Base-by-base conservation (phyloP, 2,797 vertebrate species). In the Thunnus albacares region DNA sequence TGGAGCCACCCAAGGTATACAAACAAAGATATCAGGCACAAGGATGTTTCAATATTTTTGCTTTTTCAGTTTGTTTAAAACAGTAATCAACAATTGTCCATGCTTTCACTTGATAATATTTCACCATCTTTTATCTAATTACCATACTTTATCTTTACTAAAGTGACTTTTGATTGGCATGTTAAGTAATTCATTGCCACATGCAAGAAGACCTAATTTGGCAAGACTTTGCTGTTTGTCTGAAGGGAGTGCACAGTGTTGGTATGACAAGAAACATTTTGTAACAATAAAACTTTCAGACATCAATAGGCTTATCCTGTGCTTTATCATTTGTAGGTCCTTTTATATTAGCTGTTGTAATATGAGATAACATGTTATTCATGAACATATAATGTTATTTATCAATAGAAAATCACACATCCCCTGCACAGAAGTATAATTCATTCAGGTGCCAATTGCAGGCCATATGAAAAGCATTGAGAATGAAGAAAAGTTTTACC, bases 1-100 rank as follows among this genome's bases (percentile, higher is more conserved):
- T 98, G 89, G 93, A 94, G 79, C 98, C 98, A 1, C 98, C 98
- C 63, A 99, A 97, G 97, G 98, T 99, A 95, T 28, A 55, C 55
- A 33, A 75, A 71, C 6, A 79, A 66, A 62, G 18, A 33, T 49
- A 52, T 18, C 12, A 6, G 45, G 51, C 14, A 7, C 33, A 38
- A 12, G 15, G 38, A 24, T 26, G 7, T 53, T 22, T 6, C 18
- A 52, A 15, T 14, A 15, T 66, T 15, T 22, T n/a, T 22, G 2
- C 18, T 14, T n/a, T 66, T 35, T 15, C 13, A 62, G 12, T 53
- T 53, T 12, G 13, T 38, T 24, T 38, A 49, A 51, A 30, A 49
- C 5, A 20, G 12, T 28, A 41, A 41, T 22, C 41, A 13, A 22
- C 22, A 61, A 41, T 22, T 38, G 18, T 49, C 5, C 5, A 45